Evolutionary conservation across 2,888 invertebrate genomes (phyloP).

Genomic region (Erannis defoliaria): DNA sequence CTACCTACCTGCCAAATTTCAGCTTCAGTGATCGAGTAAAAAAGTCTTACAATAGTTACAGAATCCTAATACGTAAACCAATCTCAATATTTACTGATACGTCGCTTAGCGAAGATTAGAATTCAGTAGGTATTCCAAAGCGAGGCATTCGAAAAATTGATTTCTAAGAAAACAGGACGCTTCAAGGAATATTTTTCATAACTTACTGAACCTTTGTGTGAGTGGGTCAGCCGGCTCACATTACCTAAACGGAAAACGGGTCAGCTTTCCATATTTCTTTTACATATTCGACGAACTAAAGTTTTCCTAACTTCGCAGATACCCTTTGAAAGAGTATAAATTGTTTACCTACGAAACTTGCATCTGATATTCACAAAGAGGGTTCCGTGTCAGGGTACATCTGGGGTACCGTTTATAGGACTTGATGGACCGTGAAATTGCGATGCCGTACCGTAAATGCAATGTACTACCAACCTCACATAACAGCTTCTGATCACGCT

Average conservation of each 20-base stretch:
- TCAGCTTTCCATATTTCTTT: conserved; percentile 20
- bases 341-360: conserved; percentile 17
- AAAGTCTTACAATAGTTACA: too few relatives aligned
- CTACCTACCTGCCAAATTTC: too few relatives aligned
- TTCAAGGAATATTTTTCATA: conserved; percentile 13
- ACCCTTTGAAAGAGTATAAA: conserved; percentile 19
- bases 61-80: too few relatives aligned
- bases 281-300: conserved; percentile 5
- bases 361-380: conserved; percentile 16
- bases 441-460: conserved; percentile 16
- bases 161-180: not conserved
- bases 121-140: not conserved
- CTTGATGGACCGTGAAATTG: conserved; percentile 26
- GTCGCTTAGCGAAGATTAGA: not conserved
- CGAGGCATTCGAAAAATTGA: not conserved
- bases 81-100: too few relatives aligned
- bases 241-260: conserved; percentile 18
- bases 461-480: not conserved
- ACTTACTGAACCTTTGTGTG: conserved; percentile 4
- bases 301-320: conserved; percentile 6
- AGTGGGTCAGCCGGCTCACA: conserved; percentile 5
- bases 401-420: conserved; percentile 13
- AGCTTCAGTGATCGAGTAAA: too few relatives aligned
- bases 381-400: conserved; percentile 10
- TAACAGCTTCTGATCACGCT: conserved; percentile 14